phyloP scores from a whole-genome alignment of 1,140 invertebrate genomes.

The Calliphora vicina region DNA sequence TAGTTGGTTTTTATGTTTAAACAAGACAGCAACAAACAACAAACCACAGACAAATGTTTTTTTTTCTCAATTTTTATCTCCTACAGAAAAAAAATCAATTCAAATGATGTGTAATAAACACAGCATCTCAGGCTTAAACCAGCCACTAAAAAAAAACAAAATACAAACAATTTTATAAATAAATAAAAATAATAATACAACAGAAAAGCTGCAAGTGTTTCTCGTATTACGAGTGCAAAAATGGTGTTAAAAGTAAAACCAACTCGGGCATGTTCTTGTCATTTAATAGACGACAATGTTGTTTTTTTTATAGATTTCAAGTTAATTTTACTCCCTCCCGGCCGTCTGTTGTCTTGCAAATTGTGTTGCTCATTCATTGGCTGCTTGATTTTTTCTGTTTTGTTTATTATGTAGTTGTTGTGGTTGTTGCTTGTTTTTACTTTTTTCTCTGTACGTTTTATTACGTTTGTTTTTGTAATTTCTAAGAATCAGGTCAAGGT shows the following conservation, averaged over 20 bases:
- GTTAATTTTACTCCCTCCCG: neutral
- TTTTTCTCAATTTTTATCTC: neutral
- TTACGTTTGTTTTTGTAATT: conserved; percentile 19
- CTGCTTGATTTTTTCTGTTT: too few relatives aligned
- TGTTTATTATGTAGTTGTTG: neutral
- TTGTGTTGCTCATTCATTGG: neutral
- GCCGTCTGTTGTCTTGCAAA: neutral
- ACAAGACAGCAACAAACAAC: neutral
- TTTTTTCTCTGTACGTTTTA: neutral
- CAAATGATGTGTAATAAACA: neutral
- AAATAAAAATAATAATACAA: neutral
- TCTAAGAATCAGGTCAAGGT: conserved; percentile 34
- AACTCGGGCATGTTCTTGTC: neutral
- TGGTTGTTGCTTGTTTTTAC: neutral
- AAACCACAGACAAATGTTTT: neutral
- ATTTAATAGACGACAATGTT: neutral
- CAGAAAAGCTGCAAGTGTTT: too few relatives aligned
- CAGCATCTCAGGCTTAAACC: neutral
- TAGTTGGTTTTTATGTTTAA: neutral
- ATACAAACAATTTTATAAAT: neutral
- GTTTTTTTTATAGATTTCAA: too few relatives aligned
- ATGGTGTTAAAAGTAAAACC: neutral
- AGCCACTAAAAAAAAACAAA: neutral
- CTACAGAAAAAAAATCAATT: neutral
- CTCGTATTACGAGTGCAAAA: neutral